A percentile compares a stretch with the other conserved stretches of the same genome.
These are phyloP conservation scores for Halichondria panicea DNA, from an alignment of 37 sponge, comb jelly and placozoan species.

Conservation along the genomic window DNA sequence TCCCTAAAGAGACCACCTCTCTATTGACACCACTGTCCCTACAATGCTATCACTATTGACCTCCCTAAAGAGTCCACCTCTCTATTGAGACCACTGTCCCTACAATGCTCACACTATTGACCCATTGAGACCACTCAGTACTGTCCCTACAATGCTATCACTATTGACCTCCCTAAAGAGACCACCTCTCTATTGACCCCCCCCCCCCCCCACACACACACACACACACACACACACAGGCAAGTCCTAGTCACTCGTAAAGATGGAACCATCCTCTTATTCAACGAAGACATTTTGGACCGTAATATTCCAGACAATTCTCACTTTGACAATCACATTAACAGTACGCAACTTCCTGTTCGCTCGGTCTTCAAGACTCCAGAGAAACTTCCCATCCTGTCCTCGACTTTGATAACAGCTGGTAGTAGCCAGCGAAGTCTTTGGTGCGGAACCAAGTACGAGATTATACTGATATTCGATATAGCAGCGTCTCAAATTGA, in stretches of 20 bases:
- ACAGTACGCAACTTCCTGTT: slow-evolving; percentile 62
- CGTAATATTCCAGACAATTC: slow-evolving; percentile 43
- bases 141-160: too few species aligned
- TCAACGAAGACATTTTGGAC: slow-evolving; percentile 49
- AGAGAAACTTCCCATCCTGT: slow-evolving; percentile 37
- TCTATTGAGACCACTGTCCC: too few species aligned
- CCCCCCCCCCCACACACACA: neutral
- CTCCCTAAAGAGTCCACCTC: too few species aligned
- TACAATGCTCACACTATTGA: too few species aligned
- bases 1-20: too few species aligned
- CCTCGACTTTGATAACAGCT: slow-evolving; percentile 1
- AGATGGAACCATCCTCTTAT: slow-evolving; percentile 67
- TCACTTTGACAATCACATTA: slow-evolving; percentile 44
- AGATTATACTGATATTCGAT: slow-evolving; percentile 41
- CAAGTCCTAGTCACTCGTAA: slow-evolving; percentile 53
- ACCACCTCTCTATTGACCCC: too few species aligned
- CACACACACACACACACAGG: neutral
- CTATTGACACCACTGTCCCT: too few species aligned
- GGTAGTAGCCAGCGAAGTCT: neutral
- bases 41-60: too few species aligned
- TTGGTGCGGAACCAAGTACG: slow-evolving; percentile 56
- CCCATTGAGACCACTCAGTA: too few species aligned
- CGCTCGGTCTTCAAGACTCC: slow-evolving; percentile 53
- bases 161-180: too few species aligned
- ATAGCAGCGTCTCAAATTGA: slow-evolving; percentile 15